Evolutionary conservation across 2,888 invertebrate genomes (phyloP).

Genomic region (Drosophila antonietae): DNA sequence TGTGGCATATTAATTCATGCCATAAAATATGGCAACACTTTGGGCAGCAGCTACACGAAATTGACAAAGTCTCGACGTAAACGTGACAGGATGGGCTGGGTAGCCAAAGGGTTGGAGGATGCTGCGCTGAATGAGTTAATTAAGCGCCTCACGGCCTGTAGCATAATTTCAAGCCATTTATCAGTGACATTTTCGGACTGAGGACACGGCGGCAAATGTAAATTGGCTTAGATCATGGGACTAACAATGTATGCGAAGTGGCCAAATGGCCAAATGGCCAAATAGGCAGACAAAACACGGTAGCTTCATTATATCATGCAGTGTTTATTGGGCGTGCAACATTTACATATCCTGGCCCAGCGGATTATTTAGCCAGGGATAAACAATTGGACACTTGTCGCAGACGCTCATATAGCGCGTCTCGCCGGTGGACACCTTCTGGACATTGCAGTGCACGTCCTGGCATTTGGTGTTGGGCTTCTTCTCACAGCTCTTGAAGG

Average conservation of each 20-base stretch:
- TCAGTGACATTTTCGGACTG: conserved; percentile 77
- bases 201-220: conserved; percentile 58
- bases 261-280: conserved; percentile 13
- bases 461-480: conserved; percentile 69
- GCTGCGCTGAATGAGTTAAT: conserved; percentile 81
- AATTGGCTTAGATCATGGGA: conserved; percentile 55
- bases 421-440: conserved; percentile 76
- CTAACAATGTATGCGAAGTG: conserved; percentile 8
- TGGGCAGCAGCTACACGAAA: conserved; percentile 40
- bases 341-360: conserved; percentile 81
- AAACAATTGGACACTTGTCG: conserved; percentile 85
- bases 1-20: conserved; percentile 69
- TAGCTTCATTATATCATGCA: conserved; percentile 52
- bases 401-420: conserved; percentile 86
- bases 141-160: conserved; percentile 81
- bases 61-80: conserved; percentile 44
- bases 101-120: neutral
- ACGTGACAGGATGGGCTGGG: conserved; percentile 7
- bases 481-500: conserved; percentile 77
- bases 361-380: conserved; percentile 87
- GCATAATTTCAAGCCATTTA: conserved; percentile 84
- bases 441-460: conserved; percentile 76
- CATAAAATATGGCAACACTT: conserved; percentile 69
- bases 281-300: conserved; percentile 45
- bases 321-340: conserved; percentile 48